These are phyloP conservation scores for Drosophila lowei DNA, from an alignment of 1,140 invertebrate species.

Conservation along the genomic window DNA sequence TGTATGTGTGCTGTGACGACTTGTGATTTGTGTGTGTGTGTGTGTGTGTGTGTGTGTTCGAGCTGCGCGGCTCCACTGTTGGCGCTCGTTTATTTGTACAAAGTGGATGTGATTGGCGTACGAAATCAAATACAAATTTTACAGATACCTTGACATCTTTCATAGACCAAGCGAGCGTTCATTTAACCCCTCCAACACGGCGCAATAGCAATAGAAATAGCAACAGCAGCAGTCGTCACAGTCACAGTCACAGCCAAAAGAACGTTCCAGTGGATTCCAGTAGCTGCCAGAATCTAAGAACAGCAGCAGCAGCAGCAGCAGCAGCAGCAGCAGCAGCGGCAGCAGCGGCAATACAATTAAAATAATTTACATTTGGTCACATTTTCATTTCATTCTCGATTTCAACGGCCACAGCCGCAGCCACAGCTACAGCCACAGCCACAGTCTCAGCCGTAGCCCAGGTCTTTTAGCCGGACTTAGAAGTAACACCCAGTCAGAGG, in stretches of 20 bases:
- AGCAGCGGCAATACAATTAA: constrained; percentile 31
- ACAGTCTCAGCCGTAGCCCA: too few relatives aligned
- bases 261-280: constrained; percentile 46
- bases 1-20: too few relatives aligned
- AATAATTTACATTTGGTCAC: constrained; percentile 65
- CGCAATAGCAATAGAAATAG: constrained; percentile 9
- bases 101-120: constrained; percentile 61
- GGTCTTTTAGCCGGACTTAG: too few relatives aligned
- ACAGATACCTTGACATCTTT: constrained; percentile 80
- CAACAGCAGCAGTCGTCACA: constrained; percentile 2
- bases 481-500: too few relatives aligned
- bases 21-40: constrained; percentile 6
- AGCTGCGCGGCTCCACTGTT: background rate
- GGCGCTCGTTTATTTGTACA: constrained; percentile 2
- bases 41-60: background rate
- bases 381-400: constrained; percentile 70
- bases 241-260: constrained; percentile 15
- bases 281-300: constrained; percentile 48
- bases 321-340: constrained; percentile 2
- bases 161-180: constrained; percentile 68
- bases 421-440: background rate
- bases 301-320: constrained; percentile 4
- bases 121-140: constrained; percentile 64
- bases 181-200: constrained; percentile 65
- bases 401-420: constrained; percentile 22